A percentile compares a stretch with the other conserved stretches of the same genome.
These are phyloP conservation scores for Pitangus sulphuratus DNA, from an alignment of 2,797 vertebrate species.

Conservation along the genomic window DNA sequence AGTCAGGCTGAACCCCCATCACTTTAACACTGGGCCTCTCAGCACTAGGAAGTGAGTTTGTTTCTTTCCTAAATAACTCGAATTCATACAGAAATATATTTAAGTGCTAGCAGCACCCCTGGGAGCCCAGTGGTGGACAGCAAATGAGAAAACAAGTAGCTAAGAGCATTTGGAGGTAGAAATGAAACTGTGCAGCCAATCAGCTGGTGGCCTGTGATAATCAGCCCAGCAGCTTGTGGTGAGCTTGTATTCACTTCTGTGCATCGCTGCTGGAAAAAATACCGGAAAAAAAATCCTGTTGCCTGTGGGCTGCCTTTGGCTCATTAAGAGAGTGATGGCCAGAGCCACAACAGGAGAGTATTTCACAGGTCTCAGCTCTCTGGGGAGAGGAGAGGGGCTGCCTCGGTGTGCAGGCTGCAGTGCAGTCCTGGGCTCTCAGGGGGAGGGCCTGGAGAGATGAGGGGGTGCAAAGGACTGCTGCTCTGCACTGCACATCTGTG, in stretches of 20 bases:
- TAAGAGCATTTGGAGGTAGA: neutral
- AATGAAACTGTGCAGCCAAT: neutral
- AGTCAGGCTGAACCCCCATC: neutral
- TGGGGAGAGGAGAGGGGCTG: neutral
- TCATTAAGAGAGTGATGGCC: neutral
- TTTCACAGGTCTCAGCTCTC: neutral
- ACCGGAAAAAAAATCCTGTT: neutral
- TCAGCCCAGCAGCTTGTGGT: neutral
- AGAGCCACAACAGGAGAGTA: neutral
- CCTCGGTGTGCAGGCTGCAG: neutral
- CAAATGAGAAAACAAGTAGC: neutral
- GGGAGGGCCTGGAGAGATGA: neutral
- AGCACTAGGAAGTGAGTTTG: neutral
- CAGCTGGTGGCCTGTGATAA: neutral
- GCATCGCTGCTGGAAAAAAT: neutral
- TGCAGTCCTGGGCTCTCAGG: accelerated
- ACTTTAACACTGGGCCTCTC: neutral
- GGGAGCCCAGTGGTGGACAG: neutral
- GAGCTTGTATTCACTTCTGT: neutral
- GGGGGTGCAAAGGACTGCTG: neutral
- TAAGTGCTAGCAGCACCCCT: neutral
- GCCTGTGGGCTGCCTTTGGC: neutral
- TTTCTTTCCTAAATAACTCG: neutral
- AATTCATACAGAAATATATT: neutral
- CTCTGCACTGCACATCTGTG: neutral